Base-by-base conservation (phyloP, 2,797 vertebrate genomes). In the Argyrosomus regius region DNA sequence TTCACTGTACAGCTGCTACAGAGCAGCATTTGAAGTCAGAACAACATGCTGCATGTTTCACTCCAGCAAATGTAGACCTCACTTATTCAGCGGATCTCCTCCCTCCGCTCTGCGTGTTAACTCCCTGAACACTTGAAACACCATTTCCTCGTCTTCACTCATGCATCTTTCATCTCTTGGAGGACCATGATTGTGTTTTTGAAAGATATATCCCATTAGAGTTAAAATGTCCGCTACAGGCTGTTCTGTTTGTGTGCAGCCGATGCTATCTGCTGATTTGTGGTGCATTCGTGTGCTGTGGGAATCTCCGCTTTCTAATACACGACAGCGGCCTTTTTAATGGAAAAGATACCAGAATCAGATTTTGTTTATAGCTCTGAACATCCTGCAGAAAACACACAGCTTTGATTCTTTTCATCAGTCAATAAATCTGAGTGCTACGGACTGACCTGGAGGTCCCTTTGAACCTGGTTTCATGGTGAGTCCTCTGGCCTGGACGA, bases 381-480 rank as follows among this genome's bases (percentile, higher is more conserved):
- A 24, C 49, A 5, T 24, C 39, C 16, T 76, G 39, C 1, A 26
- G 50, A 22, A 77, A 77, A 53, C 48, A 39, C 14, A 43, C 13
- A 41, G 20, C 12, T 78, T 31, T 72, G 56, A 14, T 52, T 69
- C 12, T 24, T 58, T 18, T 39, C 22, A 41, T 13, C 3, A 3
- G 8, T 22, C 8, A 18, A 14, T 54, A 12, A 28, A 52, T 4
- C 2, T 9, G 5, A 20, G 28, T 3, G 41, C 7, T 14, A 0
- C n/a, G 1, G 14, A 50, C 80, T 85, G 75, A 99, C 98, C 98
- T 96, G 98, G 98, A 82, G 97, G 96, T 64, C 96, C 96, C 94
- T 98, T 99, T 66, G 98, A 99, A 54, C 98, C 98, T 0, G 97
- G 96, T 82, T 98, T 99, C 85, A 98, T 96, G 17, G 97, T 99